Evolutionary conservation across 1,140 invertebrate species (phyloP).

Genomic region (Cydia fagiglandana): DNA sequence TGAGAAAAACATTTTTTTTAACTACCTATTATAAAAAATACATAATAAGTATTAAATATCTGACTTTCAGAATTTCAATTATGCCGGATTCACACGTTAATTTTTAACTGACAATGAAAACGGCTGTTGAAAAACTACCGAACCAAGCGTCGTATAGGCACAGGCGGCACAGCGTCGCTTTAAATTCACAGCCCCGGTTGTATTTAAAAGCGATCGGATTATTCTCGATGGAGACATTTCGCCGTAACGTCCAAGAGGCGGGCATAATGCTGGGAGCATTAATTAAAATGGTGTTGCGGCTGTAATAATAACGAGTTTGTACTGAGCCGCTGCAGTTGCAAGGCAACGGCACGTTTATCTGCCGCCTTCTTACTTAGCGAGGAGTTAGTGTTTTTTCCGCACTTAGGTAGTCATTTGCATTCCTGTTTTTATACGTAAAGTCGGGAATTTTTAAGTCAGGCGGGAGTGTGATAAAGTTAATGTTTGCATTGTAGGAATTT

Average conservation of each 20-base stretch:
- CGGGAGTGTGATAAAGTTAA: background rate
- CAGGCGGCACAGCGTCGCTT: background rate
- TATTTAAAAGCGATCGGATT: conserved; percentile 21
- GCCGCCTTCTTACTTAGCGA: conserved; percentile 23
- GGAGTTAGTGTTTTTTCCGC: conserved; percentile 29
- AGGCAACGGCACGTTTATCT: conserved; percentile 20
- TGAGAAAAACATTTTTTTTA: no score
- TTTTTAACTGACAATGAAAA: no score
- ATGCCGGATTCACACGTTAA: no score
- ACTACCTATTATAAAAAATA: no score
- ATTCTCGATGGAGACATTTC: conserved; percentile 15
- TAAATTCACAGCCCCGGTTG: background rate
- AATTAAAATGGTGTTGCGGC: conserved; percentile 30
- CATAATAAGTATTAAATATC: no score
- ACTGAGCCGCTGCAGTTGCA: conserved; percentile 23
- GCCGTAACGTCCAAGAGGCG: conserved; percentile 26
- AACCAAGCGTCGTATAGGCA: background rate
- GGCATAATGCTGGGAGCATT: conserved; percentile 7
- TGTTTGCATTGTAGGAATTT: background rate
- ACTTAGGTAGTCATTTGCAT: conserved; percentile 8
- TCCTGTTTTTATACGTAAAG: background rate
- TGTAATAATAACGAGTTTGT: conserved; percentile 24
- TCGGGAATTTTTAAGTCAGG: background rate
- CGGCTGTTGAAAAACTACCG: no score
- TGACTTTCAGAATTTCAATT: no score